Evolutionary conservation across 2,888 invertebrate genomes (phyloP).

Genomic region (Meta bourneti): DNA sequence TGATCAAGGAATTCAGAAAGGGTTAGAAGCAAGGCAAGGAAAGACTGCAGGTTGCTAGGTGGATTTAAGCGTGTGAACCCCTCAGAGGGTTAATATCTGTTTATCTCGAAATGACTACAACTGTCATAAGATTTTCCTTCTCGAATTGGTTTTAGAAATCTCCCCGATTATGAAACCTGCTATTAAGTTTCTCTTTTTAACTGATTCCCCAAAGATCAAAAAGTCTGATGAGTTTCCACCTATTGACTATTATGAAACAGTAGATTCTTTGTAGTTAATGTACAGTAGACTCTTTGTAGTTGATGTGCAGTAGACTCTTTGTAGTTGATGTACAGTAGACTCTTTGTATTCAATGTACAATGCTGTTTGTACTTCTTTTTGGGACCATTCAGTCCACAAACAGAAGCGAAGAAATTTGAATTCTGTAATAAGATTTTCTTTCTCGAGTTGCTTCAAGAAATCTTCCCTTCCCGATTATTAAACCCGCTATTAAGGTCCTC

Average conservation of each 20-base stretch:
- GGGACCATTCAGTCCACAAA: not conserved
- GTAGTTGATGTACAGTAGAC: constrained; percentile 4
- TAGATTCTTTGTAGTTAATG: constrained; percentile 16
- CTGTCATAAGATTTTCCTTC: too few species aligned
- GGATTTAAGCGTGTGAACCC: too few species aligned
- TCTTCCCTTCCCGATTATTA: too few species aligned
- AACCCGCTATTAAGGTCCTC: not conserved
- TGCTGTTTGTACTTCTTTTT: not conserved
- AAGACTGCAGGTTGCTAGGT: too few species aligned
- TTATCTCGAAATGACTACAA: too few species aligned
- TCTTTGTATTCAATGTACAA: too few species aligned
- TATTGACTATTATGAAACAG: constrained; percentile 22
- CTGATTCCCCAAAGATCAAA: not conserved
- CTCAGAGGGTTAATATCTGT: too few species aligned
- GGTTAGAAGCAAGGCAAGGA: too few species aligned
- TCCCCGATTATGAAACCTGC: not conserved
- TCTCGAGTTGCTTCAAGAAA: too few species aligned
- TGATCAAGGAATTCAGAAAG: too few species aligned
- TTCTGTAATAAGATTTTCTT: too few species aligned
- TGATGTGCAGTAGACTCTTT: constrained; percentile 5
- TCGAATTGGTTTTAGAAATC: too few species aligned
- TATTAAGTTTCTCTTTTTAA: not conserved
- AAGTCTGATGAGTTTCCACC: not conserved
- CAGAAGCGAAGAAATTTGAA: not conserved
- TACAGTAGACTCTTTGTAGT: constrained; percentile 12